Evolutionary conservation across 2,888 invertebrate species (phyloP).

Genomic region (Phyllotreta cruciferae): DNA sequence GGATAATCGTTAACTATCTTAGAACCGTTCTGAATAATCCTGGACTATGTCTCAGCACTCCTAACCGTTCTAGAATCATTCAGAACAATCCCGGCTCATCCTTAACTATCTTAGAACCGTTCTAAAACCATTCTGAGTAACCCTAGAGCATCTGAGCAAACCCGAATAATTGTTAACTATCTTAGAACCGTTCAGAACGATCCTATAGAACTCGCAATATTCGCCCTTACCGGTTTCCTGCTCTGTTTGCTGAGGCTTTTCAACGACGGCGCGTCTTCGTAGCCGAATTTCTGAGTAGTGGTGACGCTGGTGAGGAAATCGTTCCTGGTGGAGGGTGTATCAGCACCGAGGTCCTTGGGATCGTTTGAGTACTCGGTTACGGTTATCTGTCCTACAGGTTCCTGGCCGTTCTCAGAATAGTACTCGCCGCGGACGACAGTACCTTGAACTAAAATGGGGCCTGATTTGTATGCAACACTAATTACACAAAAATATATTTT

Average conservation of each 20-base stretch:
- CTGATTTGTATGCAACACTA: neutral
- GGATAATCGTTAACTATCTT: too few relatives aligned
- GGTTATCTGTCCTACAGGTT: constrained; percentile 73
- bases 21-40: too few relatives aligned
- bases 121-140: too few relatives aligned
- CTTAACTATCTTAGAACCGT: too few relatives aligned
- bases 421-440: constrained; percentile 73
- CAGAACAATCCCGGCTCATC: too few relatives aligned
- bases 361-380: constrained; percentile 74
- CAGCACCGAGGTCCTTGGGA: constrained; percentile 63
- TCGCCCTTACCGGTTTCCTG: neutral
- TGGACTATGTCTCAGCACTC: too few relatives aligned
- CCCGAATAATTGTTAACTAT: too few relatives aligned
- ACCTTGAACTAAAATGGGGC: constrained; percentile 68
- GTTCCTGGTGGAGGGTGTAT: constrained; percentile 42
- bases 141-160: too few relatives aligned
- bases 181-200: too few relatives aligned
- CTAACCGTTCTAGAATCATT: too few relatives aligned
- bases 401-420: constrained; percentile 73
- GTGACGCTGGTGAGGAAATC: constrained; percentile 56
- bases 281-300: constrained; percentile 59
- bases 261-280: constrained; percentile 54
- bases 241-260: constrained; percentile 43
- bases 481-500: neutral
- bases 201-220: too few relatives aligned